phyloP scores from a whole-genome alignment of 2,113 vertebrate species.

The Labeo catla region DNA sequence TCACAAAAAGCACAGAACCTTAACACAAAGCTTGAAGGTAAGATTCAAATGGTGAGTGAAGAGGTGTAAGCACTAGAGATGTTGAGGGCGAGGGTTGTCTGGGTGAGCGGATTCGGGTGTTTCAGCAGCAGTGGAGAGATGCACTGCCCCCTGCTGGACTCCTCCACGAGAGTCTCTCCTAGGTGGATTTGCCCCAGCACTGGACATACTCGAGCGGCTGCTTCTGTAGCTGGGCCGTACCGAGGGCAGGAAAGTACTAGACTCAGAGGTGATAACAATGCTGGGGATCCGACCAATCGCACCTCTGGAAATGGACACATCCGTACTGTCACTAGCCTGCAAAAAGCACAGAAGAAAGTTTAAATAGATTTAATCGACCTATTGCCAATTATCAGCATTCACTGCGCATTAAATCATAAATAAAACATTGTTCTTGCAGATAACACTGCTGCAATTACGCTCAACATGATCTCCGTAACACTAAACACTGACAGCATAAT shows the following conservation, averaged over 20 bases:
- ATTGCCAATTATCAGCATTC: not conserved
- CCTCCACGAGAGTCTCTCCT: conserved; percentile 25
- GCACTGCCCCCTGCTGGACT: conserved; percentile 37
- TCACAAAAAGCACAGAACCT: not conserved
- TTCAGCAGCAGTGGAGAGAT: conserved; percentile 24
- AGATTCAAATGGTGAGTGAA: not conserved
- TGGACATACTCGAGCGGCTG: conserved; percentile 41
- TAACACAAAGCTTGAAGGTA: not conserved
- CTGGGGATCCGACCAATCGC: conserved; percentile 71
- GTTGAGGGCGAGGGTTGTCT: conserved; percentile 5
- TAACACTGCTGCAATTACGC: not conserved
- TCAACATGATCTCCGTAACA: not conserved
- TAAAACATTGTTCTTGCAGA: not conserved
- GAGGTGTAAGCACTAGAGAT: conserved; percentile 20
- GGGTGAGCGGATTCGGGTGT: not conserved
- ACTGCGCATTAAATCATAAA: not conserved
- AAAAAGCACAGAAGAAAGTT: not conserved
- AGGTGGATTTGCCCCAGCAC: conserved; percentile 53
- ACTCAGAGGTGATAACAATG: conserved; percentile 75
- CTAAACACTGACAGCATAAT: not conserved
- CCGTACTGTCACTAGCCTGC: conserved; percentile 60
- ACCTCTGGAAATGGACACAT: conserved; percentile 53
- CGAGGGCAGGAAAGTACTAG: conserved; percentile 68
- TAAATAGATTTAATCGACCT: not conserved
- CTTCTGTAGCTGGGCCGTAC: conserved; percentile 57